Conservation (phyloP, 2,888 invertebrate genomes). For the Geophilus truncorum region DNA sequence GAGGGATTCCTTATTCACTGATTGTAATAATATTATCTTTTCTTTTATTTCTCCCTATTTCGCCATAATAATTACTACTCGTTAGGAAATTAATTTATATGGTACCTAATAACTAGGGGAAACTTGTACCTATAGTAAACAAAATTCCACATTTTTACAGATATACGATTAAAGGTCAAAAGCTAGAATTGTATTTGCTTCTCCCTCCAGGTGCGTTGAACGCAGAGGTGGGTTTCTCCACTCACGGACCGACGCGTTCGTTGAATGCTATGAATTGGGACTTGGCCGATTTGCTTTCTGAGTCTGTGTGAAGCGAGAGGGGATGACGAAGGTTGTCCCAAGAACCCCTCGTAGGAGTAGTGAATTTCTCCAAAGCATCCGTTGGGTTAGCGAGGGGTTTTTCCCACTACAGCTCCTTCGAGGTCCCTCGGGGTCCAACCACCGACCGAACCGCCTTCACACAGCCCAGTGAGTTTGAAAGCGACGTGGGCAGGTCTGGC, state of each 20-base stretch:
- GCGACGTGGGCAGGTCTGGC: conserved; percentile 15
- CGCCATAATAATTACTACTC: neutral
- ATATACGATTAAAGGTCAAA: conserved; percentile 7
- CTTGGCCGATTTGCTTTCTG: conserved; percentile 2
- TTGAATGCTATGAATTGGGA: neutral
- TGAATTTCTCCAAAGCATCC: neutral
- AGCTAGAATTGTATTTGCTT: neutral
- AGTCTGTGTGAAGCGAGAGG: neutral
- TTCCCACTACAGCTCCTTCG: neutral
- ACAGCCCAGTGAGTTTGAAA: neutral
- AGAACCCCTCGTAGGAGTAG: neutral
- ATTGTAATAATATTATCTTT: neutral
- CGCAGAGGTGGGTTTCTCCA: conserved; percentile 12
- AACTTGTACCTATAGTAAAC: too few relatives aligned
- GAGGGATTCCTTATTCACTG: neutral
- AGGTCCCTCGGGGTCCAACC: conserved; percentile 18
- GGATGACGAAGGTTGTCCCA: neutral
- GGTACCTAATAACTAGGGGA: too few relatives aligned
- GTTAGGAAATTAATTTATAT: neutral
- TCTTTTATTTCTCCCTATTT: neutral
- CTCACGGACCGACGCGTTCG: conserved; percentile 20
- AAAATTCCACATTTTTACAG: neutral
- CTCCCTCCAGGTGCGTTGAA: conserved; percentile 27
- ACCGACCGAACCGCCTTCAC: conserved; percentile 17
- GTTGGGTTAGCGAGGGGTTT: neutral